Evolutionary conservation across 2,888 invertebrate genomes (phyloP), one percentile per base, ranked within the genome.

Genomic region (Euclidia mi): DNA sequence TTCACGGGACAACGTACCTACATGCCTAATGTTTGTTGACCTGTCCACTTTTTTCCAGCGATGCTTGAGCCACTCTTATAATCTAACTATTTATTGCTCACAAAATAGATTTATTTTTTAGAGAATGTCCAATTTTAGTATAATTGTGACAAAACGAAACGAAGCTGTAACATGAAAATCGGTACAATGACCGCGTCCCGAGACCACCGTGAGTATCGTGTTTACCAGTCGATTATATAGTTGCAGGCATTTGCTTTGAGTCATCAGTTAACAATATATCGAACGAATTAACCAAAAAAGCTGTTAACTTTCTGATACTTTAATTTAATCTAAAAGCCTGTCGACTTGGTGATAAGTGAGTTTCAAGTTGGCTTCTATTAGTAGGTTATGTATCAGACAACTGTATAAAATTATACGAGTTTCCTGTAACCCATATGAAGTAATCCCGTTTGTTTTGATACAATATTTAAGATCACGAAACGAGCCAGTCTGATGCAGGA

Each of bases 381-480:
- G n/a, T n/a, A n/a, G n/a, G n/a, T n/a, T n/a, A n/a, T n/a, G n/a
- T n/a, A n/a, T n/a, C n/a, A n/a, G n/a, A n/a, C n/a, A n/a, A n/a
- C n/a, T 25, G 20, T 25, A 25, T 25, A 46, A 55, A 28, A 18
- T 41, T 11, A 49, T 44, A 37, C 14, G 31, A 45, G 41, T 10
- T 38, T 43, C 43, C 40, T 46, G 43, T 53, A 41, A 47, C n/a
- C n/a, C n/a, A n/a, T n/a, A 58, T 32, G 18, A 34, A n/a, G n/a
- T n/a, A n/a, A n/a, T n/a, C n/a, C n/a, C n/a, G n/a, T n/a, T n/a
- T n/a, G n/a, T n/a, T n/a, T n/a, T n/a, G n/a, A n/a, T n/a, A 81
- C 81, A 82, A 79, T 82, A 78, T 80, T 75, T 78, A 82, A 80
- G 79, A 83, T 82, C 82, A 82, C 81, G 82, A 85, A 84, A 85